Conservation (phyloP, 37 sponge, comb jelly and placozoan species). For the Eunapius fragilis region DNA sequence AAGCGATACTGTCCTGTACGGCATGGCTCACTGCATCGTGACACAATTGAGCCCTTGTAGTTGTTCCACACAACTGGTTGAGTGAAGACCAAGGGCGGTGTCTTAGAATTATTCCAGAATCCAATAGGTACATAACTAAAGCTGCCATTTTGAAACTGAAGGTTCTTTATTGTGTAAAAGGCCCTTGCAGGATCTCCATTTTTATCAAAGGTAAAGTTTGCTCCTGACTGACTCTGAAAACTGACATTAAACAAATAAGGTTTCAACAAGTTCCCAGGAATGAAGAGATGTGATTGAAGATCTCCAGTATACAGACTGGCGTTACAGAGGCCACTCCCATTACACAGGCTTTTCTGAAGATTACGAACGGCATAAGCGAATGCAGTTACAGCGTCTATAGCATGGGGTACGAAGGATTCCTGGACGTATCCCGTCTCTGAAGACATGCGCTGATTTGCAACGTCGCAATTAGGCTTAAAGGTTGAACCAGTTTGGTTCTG, state of each 20-base stretch:
- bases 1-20: slow-evolving; percentile 31
- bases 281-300: neutral
- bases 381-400: slow-evolving; percentile 81
- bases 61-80: neutral
- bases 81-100: neutral
- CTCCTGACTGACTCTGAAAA: slow-evolving; percentile 31
- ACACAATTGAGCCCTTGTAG: neutral
- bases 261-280: slow-evolving; percentile 28
- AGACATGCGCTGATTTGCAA: neutral
- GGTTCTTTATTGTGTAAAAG: slow-evolving; percentile 37
- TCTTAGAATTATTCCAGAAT: slow-evolving; percentile 1
- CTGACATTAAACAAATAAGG: slow-evolving; percentile 15
- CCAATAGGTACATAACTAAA: slow-evolving; percentile 23
- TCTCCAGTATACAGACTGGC: slow-evolving; percentile 1
- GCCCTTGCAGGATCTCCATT: slow-evolving; percentile 42
- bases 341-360: slow-evolving; percentile 28
- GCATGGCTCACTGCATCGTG: slow-evolving; percentile 52
- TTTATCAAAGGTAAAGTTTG: slow-evolving; percentile 46
- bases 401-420: slow-evolving; percentile 53
- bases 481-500: neutral
- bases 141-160: slow-evolving; percentile 1
- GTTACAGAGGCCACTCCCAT: slow-evolving; percentile 15
- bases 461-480: slow-evolving; percentile 21
- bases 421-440: slow-evolving; percentile 10
- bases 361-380: slow-evolving; percentile 66